Conservation (phyloP, 2,888 invertebrate species). For the Pristionchus arcanus region DNA sequence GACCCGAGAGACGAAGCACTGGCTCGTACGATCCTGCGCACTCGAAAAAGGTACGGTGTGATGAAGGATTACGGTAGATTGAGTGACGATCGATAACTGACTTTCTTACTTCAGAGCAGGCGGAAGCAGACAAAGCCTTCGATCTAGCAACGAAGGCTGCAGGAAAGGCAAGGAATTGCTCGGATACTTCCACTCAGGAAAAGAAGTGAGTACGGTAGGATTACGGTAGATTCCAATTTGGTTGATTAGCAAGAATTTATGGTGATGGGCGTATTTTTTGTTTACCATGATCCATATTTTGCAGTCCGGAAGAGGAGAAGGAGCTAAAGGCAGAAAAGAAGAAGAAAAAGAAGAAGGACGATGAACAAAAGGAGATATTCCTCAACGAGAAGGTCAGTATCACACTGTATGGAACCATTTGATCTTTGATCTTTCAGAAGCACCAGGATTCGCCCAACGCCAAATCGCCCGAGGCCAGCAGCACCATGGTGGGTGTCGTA, state of each 20-base stretch:
- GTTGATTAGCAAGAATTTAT: neutral
- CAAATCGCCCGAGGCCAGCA: conserved; percentile 45
- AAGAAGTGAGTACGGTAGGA: conserved; percentile 2
- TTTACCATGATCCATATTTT: neutral
- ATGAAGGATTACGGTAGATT: neutral
- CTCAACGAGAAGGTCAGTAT: neutral
- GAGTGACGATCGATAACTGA: neutral
- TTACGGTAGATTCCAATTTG: neutral
- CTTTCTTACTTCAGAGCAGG: neutral
- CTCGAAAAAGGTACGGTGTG: conserved; percentile 15
- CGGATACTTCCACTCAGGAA: neutral
- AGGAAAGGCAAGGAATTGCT: neutral
- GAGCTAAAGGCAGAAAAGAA: neutral
- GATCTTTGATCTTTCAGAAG: neutral
- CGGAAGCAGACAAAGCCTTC: neutral
- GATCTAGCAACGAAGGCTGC: neutral
- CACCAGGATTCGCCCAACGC: conserved; percentile 31
- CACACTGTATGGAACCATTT: no score
- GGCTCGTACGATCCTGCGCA: neutral
- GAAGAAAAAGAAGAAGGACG: conserved; percentile 47
- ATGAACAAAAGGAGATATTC: neutral
- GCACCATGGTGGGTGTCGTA: conserved; percentile 5
- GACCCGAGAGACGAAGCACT: neutral
- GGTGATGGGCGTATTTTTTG: neutral
- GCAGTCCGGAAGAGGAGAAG: neutral